phyloP scores from a whole-genome alignment of 2,113 vertebrate genomes.

The Paramormyrops kingsleyae region DNA sequence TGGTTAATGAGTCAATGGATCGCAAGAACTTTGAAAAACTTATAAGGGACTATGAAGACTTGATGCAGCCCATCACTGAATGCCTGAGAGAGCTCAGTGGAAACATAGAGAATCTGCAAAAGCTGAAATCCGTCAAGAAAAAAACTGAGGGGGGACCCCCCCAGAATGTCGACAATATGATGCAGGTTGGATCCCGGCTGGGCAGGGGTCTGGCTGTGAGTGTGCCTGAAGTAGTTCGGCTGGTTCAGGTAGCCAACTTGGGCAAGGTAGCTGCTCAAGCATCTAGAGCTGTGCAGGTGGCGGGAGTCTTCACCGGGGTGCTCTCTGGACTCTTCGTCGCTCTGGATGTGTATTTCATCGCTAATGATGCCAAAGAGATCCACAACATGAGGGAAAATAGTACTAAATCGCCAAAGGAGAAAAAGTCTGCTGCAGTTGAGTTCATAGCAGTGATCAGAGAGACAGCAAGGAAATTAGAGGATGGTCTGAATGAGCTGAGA shows the following conservation, averaged over 20 bases:
- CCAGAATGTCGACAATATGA: neutral
- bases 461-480: neutral
- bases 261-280: constrained; percentile 24
- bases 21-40: constrained; percentile 29
- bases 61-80: constrained; percentile 14
- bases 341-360: constrained; percentile 31
- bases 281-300: constrained; percentile 16
- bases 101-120: neutral
- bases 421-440: neutral
- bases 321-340: constrained; percentile 24
- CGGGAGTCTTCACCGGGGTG: constrained; percentile 14
- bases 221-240: constrained; percentile 7
- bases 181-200: neutral
- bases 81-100: neutral
- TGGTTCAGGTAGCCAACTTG: neutral
- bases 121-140: neutral
- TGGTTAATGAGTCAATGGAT: constrained; percentile 35
- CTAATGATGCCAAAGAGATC: constrained; percentile 36
- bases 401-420: neutral
- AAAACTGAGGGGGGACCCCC: neutral
- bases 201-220: neutral
- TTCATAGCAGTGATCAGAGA: neutral
- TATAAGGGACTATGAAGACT: constrained; percentile 31
- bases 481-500: constrained; percentile 10
- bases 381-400: constrained; percentile 14